These are phyloP conservation scores for Brachyptera risi DNA, from an alignment of 2,888 invertebrate species.

Conservation along the genomic window DNA sequence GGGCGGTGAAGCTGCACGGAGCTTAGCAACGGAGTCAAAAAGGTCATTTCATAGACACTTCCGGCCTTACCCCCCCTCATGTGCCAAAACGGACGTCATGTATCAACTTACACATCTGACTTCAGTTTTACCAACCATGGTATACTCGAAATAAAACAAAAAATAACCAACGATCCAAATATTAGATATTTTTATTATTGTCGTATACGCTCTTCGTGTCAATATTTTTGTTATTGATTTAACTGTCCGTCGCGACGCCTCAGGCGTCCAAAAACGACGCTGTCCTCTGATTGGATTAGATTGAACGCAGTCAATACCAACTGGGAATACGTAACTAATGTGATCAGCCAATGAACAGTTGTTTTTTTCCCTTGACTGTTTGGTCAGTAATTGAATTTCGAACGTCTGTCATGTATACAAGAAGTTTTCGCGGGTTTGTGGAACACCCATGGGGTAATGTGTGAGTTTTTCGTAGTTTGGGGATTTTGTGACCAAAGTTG, in stretches of 20 bases:
- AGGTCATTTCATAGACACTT: conserved; percentile 12
- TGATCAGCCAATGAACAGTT: conserved; percentile 28
- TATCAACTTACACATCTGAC: conserved; percentile 16
- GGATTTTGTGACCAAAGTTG: no score
- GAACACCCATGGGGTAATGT: no score
- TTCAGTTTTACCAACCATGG: no score
- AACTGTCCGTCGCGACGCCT: conserved; percentile 4
- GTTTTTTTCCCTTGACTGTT: conserved; percentile 5
- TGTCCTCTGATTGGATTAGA: conserved; percentile 27
- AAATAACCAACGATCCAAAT: no score
- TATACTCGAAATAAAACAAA: no score
- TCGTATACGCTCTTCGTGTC: not conserved
- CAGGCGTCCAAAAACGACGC: conserved; percentile 39
- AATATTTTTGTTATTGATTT: conserved; percentile 1
- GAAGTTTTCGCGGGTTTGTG: no score
- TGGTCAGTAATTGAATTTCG: conserved; percentile 18
- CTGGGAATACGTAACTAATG: conserved; percentile 26
- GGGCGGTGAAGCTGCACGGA: not conserved
- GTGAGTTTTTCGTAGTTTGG: no score
- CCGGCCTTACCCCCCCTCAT: conserved; percentile 11
- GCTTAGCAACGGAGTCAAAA: no score
- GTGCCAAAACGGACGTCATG: conserved; percentile 20
- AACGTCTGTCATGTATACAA: not conserved
- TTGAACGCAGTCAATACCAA: conserved; percentile 4
- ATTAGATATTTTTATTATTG: not conserved